phyloP scores from a whole-genome alignment of 1,140 invertebrate species.

The Thaumatotibia leucotreta region DNA sequence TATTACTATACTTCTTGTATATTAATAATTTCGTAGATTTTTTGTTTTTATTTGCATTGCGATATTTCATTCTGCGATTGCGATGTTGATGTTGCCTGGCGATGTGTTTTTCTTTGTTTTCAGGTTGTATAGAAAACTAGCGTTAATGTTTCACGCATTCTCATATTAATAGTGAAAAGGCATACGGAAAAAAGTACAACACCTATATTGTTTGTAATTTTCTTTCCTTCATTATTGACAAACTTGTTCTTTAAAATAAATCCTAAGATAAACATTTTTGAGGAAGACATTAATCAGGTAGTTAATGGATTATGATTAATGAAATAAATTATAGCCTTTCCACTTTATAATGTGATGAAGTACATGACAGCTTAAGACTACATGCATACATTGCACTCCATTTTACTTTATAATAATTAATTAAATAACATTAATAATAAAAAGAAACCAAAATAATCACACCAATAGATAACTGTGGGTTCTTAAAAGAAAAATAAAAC shows the following conservation, averaged over 20 bases:
- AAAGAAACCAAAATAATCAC: no score
- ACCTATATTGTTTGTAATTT: no score
- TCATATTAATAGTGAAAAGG: background rate
- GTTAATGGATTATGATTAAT: background rate
- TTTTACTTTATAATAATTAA: background rate
- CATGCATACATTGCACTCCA: background rate
- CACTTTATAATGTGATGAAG: background rate
- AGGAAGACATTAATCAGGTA: no score
- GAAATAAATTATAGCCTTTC: constrained; percentile 8
- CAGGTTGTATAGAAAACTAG: background rate
- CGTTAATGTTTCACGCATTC: background rate
- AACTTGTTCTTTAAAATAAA: background rate
- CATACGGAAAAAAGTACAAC: no score
- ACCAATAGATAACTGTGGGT: no score
- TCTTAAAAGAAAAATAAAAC: no score
- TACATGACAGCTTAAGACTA: background rate
- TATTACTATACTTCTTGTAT: constrained; percentile 9
- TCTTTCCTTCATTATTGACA: no score
- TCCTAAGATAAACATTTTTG: no score
- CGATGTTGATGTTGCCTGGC: constrained; percentile 27
- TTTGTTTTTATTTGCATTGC: constrained; percentile 17
- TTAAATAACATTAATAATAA: background rate
- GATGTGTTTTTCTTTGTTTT: constrained; percentile 17
- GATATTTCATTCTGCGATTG: constrained; percentile 22
- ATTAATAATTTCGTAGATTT: background rate